These are phyloP conservation scores for Cyanoliseus patagonus DNA, from an alignment of 2,113 vertebrate genomes.

Conservation along the genomic window DNA sequence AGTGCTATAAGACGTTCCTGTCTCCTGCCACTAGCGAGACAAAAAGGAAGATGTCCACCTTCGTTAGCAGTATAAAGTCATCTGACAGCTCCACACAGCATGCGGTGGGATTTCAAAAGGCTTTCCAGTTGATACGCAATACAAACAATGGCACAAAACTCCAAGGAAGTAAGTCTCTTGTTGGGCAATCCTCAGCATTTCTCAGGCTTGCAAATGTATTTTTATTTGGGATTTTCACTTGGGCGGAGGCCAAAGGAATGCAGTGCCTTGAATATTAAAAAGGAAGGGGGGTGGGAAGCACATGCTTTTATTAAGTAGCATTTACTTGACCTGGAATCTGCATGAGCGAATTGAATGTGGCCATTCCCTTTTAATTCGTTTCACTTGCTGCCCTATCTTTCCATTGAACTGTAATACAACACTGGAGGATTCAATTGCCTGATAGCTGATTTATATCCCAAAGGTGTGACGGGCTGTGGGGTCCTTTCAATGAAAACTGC, in stretches of 20 bases:
- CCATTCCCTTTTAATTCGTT: background rate
- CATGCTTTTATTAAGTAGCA: background rate
- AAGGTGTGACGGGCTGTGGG: rapidly evolving
- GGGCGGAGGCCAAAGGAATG: background rate
- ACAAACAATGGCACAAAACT: constrained; percentile 87
- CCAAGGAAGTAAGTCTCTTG: constrained; percentile 82
- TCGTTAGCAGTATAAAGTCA: constrained; percentile 87
- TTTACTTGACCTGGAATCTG: background rate
- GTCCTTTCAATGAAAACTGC: background rate
- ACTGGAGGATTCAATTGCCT: background rate
- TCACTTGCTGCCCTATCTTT: background rate
- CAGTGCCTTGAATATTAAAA: background rate
- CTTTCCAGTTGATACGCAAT: constrained; percentile 92
- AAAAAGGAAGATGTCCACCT: constrained; percentile 96
- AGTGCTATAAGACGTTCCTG: constrained; percentile 94
- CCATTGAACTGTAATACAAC: background rate
- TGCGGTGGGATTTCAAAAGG: constrained; percentile 91
- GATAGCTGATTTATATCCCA: background rate
- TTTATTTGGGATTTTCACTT: background rate
- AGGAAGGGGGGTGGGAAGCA: too few relatives aligned
- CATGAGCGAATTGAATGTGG: background rate
- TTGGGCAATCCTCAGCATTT: background rate
- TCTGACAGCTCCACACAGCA: constrained; percentile 92
- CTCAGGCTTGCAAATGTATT: background rate
- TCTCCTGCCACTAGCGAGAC: constrained; percentile 98